These are phyloP conservation scores for Ornithoptera priamus DNA, from an alignment of 2,888 invertebrate species.

Conservation along the genomic window DNA sequence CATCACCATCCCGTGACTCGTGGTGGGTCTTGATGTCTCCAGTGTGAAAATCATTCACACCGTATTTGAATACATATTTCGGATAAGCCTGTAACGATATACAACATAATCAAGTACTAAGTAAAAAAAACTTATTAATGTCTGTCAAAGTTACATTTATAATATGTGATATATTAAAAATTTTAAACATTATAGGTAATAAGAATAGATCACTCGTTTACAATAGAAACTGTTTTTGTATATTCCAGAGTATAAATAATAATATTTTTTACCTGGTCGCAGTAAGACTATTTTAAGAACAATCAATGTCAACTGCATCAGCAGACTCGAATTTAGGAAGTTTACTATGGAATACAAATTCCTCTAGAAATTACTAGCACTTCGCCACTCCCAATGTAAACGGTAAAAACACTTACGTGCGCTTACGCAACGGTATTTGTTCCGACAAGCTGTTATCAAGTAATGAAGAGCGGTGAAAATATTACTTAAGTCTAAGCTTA, in stretches of 20 bases:
- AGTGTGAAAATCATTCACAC: conserved; percentile 80
- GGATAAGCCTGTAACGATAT: conserved; percentile 80
- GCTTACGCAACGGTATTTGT: conserved; percentile 29
- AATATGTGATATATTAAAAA: too few relatives aligned
- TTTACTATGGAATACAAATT: conserved; percentile 11
- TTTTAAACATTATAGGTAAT: too few relatives aligned
- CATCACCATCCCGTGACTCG: conserved; percentile 78
- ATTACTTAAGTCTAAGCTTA: conserved; percentile 18
- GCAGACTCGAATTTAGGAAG: not conserved
- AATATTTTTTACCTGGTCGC: too few relatives aligned
- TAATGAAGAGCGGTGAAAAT: conserved; percentile 17
- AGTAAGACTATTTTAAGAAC: not conserved
- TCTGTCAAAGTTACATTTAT: too few relatives aligned
- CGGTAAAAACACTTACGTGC: conserved; percentile 26
- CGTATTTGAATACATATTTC: conserved; percentile 80
- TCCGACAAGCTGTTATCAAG: conserved; percentile 26
- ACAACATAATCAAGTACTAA: too few relatives aligned
- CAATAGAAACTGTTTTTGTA: too few relatives aligned
- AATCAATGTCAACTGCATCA: not conserved
- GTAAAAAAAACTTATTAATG: too few relatives aligned
- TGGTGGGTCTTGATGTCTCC: conserved; percentile 81
- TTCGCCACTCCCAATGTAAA: conserved; percentile 23
- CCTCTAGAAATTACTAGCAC: conserved; percentile 20
- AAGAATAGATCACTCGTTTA: too few relatives aligned
- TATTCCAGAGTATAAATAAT: too few relatives aligned